Evolutionary conservation across 2,888 invertebrate species (phyloP).

Genomic region (Chrysopilus asiliformis): DNA sequence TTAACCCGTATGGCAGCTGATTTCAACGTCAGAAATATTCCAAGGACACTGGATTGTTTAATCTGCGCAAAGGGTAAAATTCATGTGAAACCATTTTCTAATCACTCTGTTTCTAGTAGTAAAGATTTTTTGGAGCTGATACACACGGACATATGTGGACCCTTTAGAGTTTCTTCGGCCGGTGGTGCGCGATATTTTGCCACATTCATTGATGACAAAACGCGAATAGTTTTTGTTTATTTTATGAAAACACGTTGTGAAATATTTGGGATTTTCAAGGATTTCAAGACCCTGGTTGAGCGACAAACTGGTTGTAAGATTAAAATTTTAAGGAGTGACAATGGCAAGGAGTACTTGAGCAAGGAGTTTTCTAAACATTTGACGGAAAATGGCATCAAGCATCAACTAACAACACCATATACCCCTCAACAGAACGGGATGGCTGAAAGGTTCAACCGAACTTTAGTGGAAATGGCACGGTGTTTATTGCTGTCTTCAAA

Average conservation of each 20-base stretch:
- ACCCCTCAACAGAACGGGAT: conserved; percentile 5
- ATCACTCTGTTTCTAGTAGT: no score
- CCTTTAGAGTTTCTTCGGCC: no score
- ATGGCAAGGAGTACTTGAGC: conserved; percentile 2
- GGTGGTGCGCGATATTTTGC: conserved; percentile 9
- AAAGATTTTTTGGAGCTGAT: no score
- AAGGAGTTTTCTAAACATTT: conserved; percentile 1
- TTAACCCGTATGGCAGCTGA: no score
- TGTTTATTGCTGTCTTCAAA: conserved; percentile 18
- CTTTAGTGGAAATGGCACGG: conserved; percentile 16
- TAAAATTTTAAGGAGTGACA: conserved; percentile 3
- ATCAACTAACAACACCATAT: background rate
- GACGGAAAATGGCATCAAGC: background rate
- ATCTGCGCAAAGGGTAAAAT: no score
- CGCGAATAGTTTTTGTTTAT: conserved; percentile 5
- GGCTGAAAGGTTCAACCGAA: background rate
- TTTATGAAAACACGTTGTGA: conserved; percentile 10
- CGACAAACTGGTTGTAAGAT: conserved; percentile 7
- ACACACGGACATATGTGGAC: no score
- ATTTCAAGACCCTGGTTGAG: conserved; percentile 7
- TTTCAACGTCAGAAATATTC: no score
- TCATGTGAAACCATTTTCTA: no score
- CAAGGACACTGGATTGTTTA: no score
- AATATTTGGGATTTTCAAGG: conserved; percentile 5
- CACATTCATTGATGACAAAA: conserved; percentile 13